Base-by-base conservation (phyloP, 2,888 invertebrate genomes). In the Acleris laterana region DNA sequence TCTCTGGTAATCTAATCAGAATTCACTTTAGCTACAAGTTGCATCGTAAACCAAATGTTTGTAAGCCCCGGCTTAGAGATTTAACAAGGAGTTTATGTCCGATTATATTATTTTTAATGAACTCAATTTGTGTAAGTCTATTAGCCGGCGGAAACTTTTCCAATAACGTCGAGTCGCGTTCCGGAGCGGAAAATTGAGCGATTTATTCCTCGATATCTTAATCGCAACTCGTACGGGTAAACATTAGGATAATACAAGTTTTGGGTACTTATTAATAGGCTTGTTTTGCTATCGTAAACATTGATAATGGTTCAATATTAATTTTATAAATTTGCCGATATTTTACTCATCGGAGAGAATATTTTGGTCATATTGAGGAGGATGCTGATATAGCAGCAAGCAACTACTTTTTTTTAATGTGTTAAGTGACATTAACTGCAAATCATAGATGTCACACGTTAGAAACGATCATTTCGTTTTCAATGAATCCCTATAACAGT, bases 21-120 rank as follows among this genome's bases (percentile, higher is more conserved):
- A 49, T 20, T 49, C 19, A 20, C 19, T 46, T 46, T 46, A n/a
- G 44, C 17, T n/a, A 46, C 38, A 13, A 38, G 13, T 38, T 56
- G 56, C 56, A 56, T 19, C 38, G 46, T 52, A 62, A 58, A 63
- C 52, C 50, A 50, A 53, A 65, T 58, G 69, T 72, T 64, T 62
- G 61, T 67, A 69, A 69, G 62, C 69, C 44, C 44, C 32, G 49
- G 48, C 51, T 42, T 53, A 46, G 57, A 58, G 44, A 66, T 68
- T 64, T 46, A 63, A 70, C 53, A 62, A 38, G 55, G 63, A 62
- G 64, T 63, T 60, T 38, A 68, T 58, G 69, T 72, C 69, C 69
- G 72, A 76, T 79, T 78, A 80, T 84, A 80, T 84, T 82, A 84
- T 84, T 87, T 88, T 86, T 87, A 87, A 89, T 86, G 81, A 85